A percentile compares a stretch with the other conserved stretches of the same genome.
phyloP scores from a whole-genome alignment of 2,888 invertebrate genomes.

The Platycnemis pennipes region DNA sequence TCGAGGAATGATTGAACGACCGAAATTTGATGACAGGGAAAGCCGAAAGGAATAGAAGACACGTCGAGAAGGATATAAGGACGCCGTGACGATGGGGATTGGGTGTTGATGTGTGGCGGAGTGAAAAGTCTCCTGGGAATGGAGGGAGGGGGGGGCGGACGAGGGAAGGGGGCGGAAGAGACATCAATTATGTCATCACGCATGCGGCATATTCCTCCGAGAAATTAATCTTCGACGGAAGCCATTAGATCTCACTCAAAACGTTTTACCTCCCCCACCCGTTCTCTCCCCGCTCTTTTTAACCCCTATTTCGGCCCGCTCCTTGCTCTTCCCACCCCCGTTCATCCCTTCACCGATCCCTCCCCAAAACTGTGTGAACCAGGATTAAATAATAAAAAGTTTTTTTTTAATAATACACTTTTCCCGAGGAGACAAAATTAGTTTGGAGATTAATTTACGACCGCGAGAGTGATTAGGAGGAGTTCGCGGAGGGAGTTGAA shows the following conservation, averaged over 20 bases:
- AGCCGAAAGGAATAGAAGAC: slow-evolving; percentile 33
- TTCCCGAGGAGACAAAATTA: slow-evolving; percentile 60
- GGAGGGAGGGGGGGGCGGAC: neutral
- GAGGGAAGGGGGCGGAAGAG: neutral
- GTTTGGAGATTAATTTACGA: slow-evolving; percentile 66
- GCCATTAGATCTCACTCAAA: slow-evolving; percentile 54
- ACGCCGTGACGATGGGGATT: neutral
- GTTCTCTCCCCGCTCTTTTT: neutral
- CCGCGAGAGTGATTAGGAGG: slow-evolving; percentile 60
- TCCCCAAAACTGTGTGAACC: neutral
- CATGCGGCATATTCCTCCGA: slow-evolving; percentile 59
- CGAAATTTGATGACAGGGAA: slow-evolving; percentile 39
- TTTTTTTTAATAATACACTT: slow-evolving; percentile 53
- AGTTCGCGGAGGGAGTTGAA: neutral
- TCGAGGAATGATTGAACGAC: slow-evolving; percentile 57
- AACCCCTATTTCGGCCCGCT: too few relatives aligned
- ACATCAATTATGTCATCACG: slow-evolving; percentile 66
- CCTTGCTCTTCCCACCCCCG: neutral
- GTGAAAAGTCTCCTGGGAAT: slow-evolving; percentile 29
- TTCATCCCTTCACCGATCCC: neutral
- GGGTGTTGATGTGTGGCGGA: slow-evolving; percentile 58
- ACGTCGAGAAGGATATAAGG: neutral
- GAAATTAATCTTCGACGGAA: slow-evolving; percentile 60
- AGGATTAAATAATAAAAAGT: slow-evolving; percentile 45
- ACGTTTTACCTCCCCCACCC: neutral